Conservation (phyloP, 2,888 invertebrate genomes). For the Folsomia candida region DNA sequence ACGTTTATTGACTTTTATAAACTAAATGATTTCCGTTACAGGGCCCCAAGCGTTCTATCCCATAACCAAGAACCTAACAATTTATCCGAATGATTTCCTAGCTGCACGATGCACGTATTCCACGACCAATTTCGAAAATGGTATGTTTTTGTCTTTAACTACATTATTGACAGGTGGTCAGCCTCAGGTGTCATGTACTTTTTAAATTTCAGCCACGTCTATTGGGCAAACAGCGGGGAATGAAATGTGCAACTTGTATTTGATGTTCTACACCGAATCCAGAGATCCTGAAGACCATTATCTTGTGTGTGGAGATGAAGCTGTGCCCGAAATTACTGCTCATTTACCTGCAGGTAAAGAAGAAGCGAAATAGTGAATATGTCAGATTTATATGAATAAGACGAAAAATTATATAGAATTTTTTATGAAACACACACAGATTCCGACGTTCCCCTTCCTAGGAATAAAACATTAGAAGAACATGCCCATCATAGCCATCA, state of each 20-base stretch:
- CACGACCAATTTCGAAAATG: constrained; percentile 54
- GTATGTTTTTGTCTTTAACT: no score
- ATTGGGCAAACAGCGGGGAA: constrained; percentile 55
- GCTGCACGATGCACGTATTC: constrained; percentile 61
- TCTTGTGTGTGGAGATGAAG: constrained; percentile 47
- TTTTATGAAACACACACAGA: no score
- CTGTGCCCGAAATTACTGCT: constrained; percentile 49
- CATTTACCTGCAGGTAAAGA: constrained; percentile 54
- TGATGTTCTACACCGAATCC: constrained; percentile 57
- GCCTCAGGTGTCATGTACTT: constrained; percentile 48
- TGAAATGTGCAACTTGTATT: constrained; percentile 60
- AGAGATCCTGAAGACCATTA: constrained; percentile 47
- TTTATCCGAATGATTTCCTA: constrained; percentile 56
- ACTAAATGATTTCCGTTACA: no score
- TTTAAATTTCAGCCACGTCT: constrained; percentile 9
- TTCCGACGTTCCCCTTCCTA: constrained; percentile 56
- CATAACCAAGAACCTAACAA: constrained; percentile 53
- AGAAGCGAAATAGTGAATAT: no score
- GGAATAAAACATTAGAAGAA: constrained; percentile 57
- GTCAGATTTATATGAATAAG: no score
- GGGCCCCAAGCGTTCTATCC: constrained; percentile 65
- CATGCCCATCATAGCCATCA: constrained; percentile 52
- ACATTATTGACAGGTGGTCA: no score
- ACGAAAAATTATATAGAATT: no score
- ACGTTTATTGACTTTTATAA: no score